These are phyloP conservation scores for Saturnia japonica DNA, from an alignment of 2,888 invertebrate species.

Conservation along the genomic window DNA sequence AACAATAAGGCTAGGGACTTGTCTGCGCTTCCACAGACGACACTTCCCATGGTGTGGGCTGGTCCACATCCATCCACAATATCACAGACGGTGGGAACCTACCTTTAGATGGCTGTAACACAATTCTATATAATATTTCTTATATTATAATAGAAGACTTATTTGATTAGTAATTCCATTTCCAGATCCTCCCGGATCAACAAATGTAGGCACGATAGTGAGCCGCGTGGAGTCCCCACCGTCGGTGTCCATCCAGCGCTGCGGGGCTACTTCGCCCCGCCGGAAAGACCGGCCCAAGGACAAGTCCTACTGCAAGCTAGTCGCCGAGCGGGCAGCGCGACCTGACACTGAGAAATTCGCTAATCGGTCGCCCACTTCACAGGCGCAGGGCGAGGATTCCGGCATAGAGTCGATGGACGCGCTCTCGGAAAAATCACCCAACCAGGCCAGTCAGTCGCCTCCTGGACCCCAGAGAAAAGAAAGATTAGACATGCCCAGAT, in stretches of 20 bases:
- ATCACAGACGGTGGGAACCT: too few relatives aligned
- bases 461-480: conserved; percentile 74
- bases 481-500: conserved; percentile 69
- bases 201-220: conserved; percentile 85
- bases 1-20: too few relatives aligned
- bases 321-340: conserved; percentile 69
- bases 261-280: conserved; percentile 57
- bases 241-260: conserved; percentile 55
- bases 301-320: conserved; percentile 81
- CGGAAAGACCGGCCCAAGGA: conserved; percentile 72
- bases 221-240: conserved; percentile 61
- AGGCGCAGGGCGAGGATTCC: conserved; percentile 91
- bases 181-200: conserved; percentile 84
- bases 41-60: too few relatives aligned
- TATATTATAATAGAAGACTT: not conserved
- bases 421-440: conserved; percentile 94
- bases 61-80: too few relatives aligned
- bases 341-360: conserved; percentile 62
- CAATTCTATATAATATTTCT: not conserved
- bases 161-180: conserved; percentile 26
- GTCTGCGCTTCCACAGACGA: too few relatives aligned
- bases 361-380: conserved; percentile 74
- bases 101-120: not conserved
- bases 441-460: conserved; percentile 90
- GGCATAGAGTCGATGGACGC: conserved; percentile 97